Base-by-base conservation (phyloP, 23 tunicate species). In the Botrylloides violaceus region DNA sequence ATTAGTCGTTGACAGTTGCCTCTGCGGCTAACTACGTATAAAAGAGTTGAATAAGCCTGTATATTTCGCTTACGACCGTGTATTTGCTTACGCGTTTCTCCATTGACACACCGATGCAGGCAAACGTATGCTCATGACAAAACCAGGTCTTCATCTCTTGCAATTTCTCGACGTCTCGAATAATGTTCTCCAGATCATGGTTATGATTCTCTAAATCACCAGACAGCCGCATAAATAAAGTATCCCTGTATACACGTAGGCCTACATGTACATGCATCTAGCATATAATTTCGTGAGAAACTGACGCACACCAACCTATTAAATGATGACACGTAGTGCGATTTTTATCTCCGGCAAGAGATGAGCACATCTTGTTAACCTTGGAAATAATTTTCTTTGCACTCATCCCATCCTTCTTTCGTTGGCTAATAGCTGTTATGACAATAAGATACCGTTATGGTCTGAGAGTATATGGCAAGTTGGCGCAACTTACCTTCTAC, bases 401-500 rank as follows among this genome's bases (percentile, higher is more conserved):
- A 15, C 12, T 7, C 9, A 43, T 43, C 9, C 53, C 53, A 43
- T 43, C 53, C 15, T 43, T 43, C 53, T 43, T 43, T 43, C 53
- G 9, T 9, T 43, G 12, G 15, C 53, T 43, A 7, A 43, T 43
- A 15, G 53, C 53, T 43, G 15, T 15, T 7, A 43, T 43, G 53
- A 43, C 53, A 43, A 15, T 43, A 43, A 15, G 53, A 9, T 43
- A 43, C 53, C 53, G 53, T 9, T 43, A 43, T 9, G 53, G 12
- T 43, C 9, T 43, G 15, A 7, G 53, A 43, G 15, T 7, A 43
- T 43, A 43, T 43, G n/a, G n/a, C n/a, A n/a, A n/a, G n/a, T n/a
- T n/a, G n/a, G n/a, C n/a, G n/a, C n/a, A n/a, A n/a, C n/a, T n/a
- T 43, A 43, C 53, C 53, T 43, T 43, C 53, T 43, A 43, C 53